Conservation (phyloP, 2,888 invertebrate genomes). For the Girardia tigrina region DNA sequence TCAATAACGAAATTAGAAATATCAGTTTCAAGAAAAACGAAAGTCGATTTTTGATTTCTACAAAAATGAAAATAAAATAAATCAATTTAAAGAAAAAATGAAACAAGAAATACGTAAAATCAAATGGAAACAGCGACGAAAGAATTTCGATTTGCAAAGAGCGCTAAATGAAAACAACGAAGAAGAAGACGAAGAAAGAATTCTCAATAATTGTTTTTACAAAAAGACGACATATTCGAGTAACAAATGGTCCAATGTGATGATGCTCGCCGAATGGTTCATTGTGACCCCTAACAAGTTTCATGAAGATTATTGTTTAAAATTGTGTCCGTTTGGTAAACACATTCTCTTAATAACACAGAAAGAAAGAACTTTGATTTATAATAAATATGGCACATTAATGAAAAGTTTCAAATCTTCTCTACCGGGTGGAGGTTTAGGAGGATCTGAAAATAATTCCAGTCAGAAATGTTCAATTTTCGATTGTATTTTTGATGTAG, state of each 20-base stretch:
- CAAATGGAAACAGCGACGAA: no score
- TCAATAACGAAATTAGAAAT: no score
- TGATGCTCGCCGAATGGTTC: constrained; percentile 5
- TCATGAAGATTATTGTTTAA: neutral
- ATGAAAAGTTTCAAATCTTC: neutral
- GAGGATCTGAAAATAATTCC: no score
- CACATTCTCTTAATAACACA: neutral
- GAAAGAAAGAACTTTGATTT: neutral
- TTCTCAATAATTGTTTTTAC: neutral
- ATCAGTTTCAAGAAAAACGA: no score
- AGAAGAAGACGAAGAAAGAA: neutral
- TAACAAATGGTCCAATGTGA: neutral
- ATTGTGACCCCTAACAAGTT: neutral
- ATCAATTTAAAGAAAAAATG: no score
- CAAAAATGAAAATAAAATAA: no score
- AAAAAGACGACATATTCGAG: neutral
- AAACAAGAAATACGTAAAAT: no score
- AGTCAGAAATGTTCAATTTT: neutral
- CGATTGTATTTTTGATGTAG: neutral
- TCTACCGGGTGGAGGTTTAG: neutral
- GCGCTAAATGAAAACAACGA: neutral
- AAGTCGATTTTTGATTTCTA: no score
- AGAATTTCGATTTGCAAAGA: neutral
- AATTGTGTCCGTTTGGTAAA: constrained; percentile 1
- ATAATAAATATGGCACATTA: neutral